Base-by-base conservation (phyloP, 2,113 vertebrate species). In the Nannospalax galili region DNA sequence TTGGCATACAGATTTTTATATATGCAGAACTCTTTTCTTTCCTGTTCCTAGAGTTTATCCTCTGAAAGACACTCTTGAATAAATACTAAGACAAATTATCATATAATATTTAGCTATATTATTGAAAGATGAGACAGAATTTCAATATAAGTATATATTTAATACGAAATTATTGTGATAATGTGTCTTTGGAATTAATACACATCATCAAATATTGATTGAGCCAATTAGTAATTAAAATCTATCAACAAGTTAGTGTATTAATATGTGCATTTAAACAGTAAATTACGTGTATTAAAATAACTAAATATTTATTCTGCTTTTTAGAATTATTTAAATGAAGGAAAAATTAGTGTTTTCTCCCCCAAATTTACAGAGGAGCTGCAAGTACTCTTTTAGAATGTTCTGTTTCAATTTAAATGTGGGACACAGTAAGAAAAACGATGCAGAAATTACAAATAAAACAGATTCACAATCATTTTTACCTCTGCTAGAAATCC, bases 41-140 rank as follows among this genome's bases (percentile, higher is more conserved):
- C 22, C 28, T 88, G 35, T 84, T 84, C 20, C 15, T 97, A 92
- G 95, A 72, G 1, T 45, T 94, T 88, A 84, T 84, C 26, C 28
- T 96, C 3, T 0, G 89, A 96, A 94, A 94, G 20, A 96, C 35
- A 94, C 56, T 87, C 97, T 94, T 89, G 97, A 94, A 98, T 96
- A 94, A 97, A 97, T 93, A 84, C 19, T 96, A 87, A 94, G 92
- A 42, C 48, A 62, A 89, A 79, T 74, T 80, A 72, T 70, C 15
- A 74, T 40, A 60, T 73, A 67, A 62, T 67, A 32, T 14, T 90
- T 88, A 11, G 91, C 45, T 74, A 48, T 80, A 45, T 73, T 95
- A 58, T 69, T 95, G 24, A 91, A 92, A 74, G 2, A 77, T 72
- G 52, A 73, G n/a, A 84, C 35, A 28, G 32, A 88, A 1, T 26